Evolutionary conservation across 2,113 vertebrate species (phyloP).

Genomic region (Platysternon megacephalum): DNA sequence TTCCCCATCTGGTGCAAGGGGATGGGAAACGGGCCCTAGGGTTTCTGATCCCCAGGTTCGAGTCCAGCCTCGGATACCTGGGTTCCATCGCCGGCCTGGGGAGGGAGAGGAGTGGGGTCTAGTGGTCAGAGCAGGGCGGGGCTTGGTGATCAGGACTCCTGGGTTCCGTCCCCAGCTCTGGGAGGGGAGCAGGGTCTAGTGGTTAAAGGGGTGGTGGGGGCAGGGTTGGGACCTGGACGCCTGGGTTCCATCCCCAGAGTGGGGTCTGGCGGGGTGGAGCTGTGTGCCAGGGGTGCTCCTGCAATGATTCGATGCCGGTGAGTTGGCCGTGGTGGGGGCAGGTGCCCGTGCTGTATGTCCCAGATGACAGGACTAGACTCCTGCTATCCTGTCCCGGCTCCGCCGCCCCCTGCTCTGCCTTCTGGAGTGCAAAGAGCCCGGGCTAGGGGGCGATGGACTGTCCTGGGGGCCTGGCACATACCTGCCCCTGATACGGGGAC

Average conservation of each 20-base stretch:
- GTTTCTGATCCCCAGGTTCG: background rate
- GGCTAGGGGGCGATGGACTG: no score
- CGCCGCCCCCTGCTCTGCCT: no score
- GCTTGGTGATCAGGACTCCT: slow-evolving; percentile 62
- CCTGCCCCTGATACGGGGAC: no score
- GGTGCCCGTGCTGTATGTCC: no score
- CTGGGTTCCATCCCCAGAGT: background rate
- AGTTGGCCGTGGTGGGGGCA: no score
- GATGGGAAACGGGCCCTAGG: background rate
- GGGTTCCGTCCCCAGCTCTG: background rate
- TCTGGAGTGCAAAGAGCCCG: no score
- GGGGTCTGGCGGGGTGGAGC: background rate
- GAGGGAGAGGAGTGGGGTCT: slow-evolving; percentile 83
- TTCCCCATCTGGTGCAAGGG: background rate
- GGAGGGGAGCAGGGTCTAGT: slow-evolving; percentile 87
- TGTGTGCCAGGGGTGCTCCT: background rate
- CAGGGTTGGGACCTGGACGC: slow-evolving; percentile 61
- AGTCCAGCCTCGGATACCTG: background rate
- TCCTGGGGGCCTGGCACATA: background rate
- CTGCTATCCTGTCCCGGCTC: no score
- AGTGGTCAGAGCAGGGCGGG: slow-evolving; percentile 93
- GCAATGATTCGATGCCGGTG: background rate
- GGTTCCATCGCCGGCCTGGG: no score
- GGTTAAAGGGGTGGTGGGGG: slow-evolving; percentile 85
- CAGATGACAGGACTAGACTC: no score